phyloP scores from a whole-genome alignment of 2,113 vertebrate genomes.

The Morone chrysops region DNA sequence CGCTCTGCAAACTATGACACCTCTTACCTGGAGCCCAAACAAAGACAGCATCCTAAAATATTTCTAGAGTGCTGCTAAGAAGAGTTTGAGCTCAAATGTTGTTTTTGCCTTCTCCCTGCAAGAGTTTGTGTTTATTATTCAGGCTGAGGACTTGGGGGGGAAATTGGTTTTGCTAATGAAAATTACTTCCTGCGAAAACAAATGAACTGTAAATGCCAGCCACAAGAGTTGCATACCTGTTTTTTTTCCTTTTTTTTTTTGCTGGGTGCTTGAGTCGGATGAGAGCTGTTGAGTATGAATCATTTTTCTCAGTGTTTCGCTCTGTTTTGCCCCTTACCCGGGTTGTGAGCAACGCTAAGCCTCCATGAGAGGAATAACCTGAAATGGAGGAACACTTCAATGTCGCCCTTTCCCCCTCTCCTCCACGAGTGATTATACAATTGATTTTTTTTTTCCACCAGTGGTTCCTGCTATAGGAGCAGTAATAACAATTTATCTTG shows the following conservation, averaged over 20 bases:
- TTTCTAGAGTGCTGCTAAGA: slow-evolving; percentile 50
- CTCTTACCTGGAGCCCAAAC: slow-evolving; percentile 81
- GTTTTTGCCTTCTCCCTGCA: slow-evolving; percentile 38
- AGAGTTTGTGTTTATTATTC: slow-evolving; percentile 73
- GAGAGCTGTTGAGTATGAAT: slow-evolving; percentile 67
- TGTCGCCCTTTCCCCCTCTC: slow-evolving; percentile 79
- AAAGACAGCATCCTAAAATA: slow-evolving; percentile 70
- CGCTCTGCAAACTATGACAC: slow-evolving; percentile 74
- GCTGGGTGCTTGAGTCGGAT: slow-evolving; percentile 49
- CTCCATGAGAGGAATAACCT: slow-evolving; percentile 75
- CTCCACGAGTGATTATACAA: slow-evolving; percentile 83
- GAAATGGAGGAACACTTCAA: slow-evolving; percentile 79
- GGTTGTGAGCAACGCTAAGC: slow-evolving; percentile 51
- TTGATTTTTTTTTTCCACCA: slow-evolving; percentile 77
- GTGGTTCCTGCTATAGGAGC: slow-evolving; percentile 74
- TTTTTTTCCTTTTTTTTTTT: slow-evolving; percentile 45
- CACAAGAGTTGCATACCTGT: slow-evolving; percentile 52
- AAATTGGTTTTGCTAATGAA: slow-evolving; percentile 80
- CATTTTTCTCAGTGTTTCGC: slow-evolving; percentile 54
- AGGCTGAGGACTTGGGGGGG: slow-evolving; percentile 57
- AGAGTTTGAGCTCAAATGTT: slow-evolving; percentile 55
- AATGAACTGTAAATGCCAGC: slow-evolving; percentile 73
- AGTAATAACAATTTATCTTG: slow-evolving; percentile 86
- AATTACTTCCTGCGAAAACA: slow-evolving; percentile 71
- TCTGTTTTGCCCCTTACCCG: slow-evolving; percentile 54